Evolutionary conservation across 2,888 invertebrate species (phyloP), one percentile per base, ranked within the genome.

Genomic region (Lasioglossum vierecki): DNA sequence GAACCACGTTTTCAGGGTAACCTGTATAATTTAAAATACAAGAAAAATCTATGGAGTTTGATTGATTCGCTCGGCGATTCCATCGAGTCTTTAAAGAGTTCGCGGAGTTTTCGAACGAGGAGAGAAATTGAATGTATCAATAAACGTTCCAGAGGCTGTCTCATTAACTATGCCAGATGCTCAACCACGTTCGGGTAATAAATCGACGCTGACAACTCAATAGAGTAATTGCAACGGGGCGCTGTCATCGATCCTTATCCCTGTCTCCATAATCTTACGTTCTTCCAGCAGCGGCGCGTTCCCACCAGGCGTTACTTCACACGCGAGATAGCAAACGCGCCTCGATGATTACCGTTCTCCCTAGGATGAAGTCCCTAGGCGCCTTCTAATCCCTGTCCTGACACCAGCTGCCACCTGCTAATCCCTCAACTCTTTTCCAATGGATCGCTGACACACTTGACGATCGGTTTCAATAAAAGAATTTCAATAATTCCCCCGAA

Each of bases 141-240:
- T 63, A 63, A 30, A 63, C 18, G 66, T 68, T 35, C 39, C 35
- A 22, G 18, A 3, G 35, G 18, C 2, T 15, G 66, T 35, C 68
- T 68, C 41, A 22, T 68, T 68, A 39, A 39, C 41, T 22, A 66
- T 66, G 66, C 66, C 66, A 66, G 66, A 63, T 66, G 35, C 18
- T 35, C 66, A 18, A 18, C 35, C 35, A 22, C 22, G 22, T 39
- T 35, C 68, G 0, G 22, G 68, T 41, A 39, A 68, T 68, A 68
- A 26, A 53, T 73, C 66, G 74, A 77, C 39, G 68, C 77, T 82
- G 79, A 68, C 75, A 79, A 75, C 72, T 53, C 57, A 71, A 53
- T 53, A 41, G 68, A 68, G 68, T 68, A 39, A 68, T 57, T 77
- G 63, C 26, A 75, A 66, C 79, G 68, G 39, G 22, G 11, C 6